Evolutionary conservation across 2,113 vertebrate species (phyloP), one percentile per base, ranked within the genome.

Genomic region (Hippocampus comes): DNA sequence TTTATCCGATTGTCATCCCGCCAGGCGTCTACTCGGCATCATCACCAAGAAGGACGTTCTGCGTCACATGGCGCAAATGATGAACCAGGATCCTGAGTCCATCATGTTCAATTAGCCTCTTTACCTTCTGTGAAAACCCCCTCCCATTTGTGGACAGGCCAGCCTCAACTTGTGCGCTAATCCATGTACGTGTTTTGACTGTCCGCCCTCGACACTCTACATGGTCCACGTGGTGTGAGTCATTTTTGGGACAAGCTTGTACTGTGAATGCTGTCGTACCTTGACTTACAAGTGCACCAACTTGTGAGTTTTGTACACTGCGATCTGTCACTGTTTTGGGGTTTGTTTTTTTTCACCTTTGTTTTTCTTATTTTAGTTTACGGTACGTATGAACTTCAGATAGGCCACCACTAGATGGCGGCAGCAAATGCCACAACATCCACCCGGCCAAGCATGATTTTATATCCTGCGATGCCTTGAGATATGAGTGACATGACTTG

Each of bases 41-140:
- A 93, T 94, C 86, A 99, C 97, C 2, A 99, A 99, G 93, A 99
- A 99, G 88, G 97, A 99, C 76, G 97, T 99, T 63, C 93, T 99
- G 82, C 93, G 96, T 67, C 97, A 99, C 90, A 98, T 99, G 96
- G 97, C 97, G 46, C 97, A 99, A 85, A 99, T 99, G 97, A 96
- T 96, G 91, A 99, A 99, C 92, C 97, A 99, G 90, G 97, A 99
- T 77, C 97, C 96, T 3, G 96, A 98, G 90, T 98, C 96, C 87
- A 98, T 98, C 89, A 97, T 98, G 95, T 98, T 98, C 89, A 98
- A 98, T 84, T 98, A 94, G 78, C 8, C 6, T 46, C 25, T 48
- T 15, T 65, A 67, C 25, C 1, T 20, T 38, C 53, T 79, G 72
- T 69, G 70, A 76, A 65, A 56, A 20, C 2, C 1, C 65, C 76